A percentile compares a stretch with the other conserved stretches of the same genome.
Evolutionary conservation across 2,888 invertebrate species (phyloP).

Genomic region (Stenolophus ochropezus): DNA sequence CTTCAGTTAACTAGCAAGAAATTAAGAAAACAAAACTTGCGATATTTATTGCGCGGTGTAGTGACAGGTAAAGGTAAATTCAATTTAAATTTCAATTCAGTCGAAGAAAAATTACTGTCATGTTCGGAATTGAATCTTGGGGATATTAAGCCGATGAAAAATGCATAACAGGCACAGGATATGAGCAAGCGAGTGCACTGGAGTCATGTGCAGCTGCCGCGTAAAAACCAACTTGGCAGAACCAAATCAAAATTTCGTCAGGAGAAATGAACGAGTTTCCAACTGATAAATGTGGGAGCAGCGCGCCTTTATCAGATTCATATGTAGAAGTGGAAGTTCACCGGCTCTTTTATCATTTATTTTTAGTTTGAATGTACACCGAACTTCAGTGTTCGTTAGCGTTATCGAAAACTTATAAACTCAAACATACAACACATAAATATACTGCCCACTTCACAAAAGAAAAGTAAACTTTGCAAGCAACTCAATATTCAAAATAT

Average conservation of each 20-base stretch:
- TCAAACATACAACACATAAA: not conserved
- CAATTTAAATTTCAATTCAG: constrained; percentile 45
- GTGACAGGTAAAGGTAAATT: constrained; percentile 31
- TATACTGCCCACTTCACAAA: not conserved
- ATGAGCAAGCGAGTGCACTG: constrained; percentile 3
- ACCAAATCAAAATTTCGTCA: constrained; percentile 9
- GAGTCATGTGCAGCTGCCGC: not conserved
- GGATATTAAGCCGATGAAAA: constrained; percentile 48
- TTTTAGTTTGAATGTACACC: not conserved
- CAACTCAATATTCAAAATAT: not conserved
- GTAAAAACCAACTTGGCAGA: constrained; percentile 5
- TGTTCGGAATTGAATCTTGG: constrained; percentile 37
- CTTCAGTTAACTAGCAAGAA: not conserved
- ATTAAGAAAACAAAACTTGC: not conserved
- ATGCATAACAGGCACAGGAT: constrained; percentile 49
- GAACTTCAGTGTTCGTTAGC: not conserved
- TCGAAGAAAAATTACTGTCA: constrained; percentile 54
- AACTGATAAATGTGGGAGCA: constrained; percentile 14
- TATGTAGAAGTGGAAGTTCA: not conserved
- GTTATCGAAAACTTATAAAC: not conserved
- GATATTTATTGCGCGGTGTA: not conserved
- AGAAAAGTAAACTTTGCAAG: not conserved
- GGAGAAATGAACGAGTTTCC: constrained; percentile 11
- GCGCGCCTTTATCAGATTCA: not conserved
- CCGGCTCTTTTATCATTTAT: not conserved